Evolutionary conservation across 92 coral and sea anemone species (phyloP).

Genomic region (Heteractis magnifica): DNA sequence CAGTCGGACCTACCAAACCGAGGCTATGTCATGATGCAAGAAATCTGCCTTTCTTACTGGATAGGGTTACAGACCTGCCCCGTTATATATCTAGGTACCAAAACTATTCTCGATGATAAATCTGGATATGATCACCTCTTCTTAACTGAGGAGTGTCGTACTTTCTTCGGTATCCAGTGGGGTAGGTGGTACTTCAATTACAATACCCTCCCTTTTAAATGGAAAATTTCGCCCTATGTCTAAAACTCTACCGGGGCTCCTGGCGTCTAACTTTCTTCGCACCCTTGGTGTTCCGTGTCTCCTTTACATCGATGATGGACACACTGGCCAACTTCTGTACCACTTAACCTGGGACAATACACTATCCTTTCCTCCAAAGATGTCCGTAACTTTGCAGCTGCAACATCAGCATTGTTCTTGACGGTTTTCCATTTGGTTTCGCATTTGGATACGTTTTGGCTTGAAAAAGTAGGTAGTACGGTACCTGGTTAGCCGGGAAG

Average conservation of each 20-base stretch:
- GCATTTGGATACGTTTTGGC: too few relatives aligned
- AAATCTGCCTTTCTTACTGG: slow-evolving; percentile 25
- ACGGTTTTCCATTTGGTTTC: slow-evolving; percentile 13
- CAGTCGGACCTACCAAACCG: slow-evolving; percentile 34
- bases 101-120: too few relatives aligned
- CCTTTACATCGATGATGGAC: slow-evolving; percentile 30
- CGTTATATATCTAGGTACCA: slow-evolving; percentile 21
- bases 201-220: slow-evolving; percentile 48
- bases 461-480: too few relatives aligned
- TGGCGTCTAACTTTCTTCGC: slow-evolving; percentile 43
- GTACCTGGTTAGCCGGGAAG: slow-evolving; percentile 3
- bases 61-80: slow-evolving; percentile 19
- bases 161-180: slow-evolving; percentile 22
- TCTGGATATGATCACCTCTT: background rate
- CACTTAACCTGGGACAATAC: too few relatives aligned
- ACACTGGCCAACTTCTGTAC: slow-evolving; percentile 34
- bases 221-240: slow-evolving; percentile 6
- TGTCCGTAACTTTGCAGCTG: background rate
- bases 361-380: too few relatives aligned
- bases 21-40: slow-evolving; percentile 25
- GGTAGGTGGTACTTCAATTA: slow-evolving; percentile 27
- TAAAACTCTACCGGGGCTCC: slow-evolving; percentile 42
- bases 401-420: slow-evolving; percentile 27
- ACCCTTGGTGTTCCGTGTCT: background rate
- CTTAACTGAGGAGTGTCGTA: slow-evolving; percentile 36